A percentile compares a stretch with the other conserved stretches of the same genome.
phyloP scores from a whole-genome alignment of 1,140 invertebrate genomes.

The Cylas formicarius region DNA sequence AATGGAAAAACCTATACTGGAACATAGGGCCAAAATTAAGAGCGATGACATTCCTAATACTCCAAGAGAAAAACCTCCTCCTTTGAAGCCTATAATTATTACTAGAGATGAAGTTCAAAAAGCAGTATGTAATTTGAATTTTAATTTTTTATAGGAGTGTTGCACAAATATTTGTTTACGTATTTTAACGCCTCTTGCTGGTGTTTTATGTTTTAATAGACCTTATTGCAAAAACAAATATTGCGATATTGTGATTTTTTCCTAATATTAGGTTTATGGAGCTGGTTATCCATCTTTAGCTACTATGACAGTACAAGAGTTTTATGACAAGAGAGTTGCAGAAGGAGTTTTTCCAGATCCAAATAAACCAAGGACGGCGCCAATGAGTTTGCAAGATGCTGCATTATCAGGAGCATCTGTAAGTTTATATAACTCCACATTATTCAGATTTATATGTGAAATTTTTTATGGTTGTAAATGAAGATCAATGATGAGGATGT shows the following conservation, averaged over 20 bases:
- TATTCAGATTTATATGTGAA: too few species aligned
- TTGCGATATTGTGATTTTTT: too few species aligned
- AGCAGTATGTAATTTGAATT: too few species aligned
- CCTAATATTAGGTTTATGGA: too few species aligned
- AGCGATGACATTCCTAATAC: slow-evolving; percentile 38
- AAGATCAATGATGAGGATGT: slow-evolving; percentile 48
- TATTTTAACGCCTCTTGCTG: too few species aligned
- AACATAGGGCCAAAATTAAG: slow-evolving; percentile 57
- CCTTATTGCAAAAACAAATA: too few species aligned
- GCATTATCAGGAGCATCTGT: slow-evolving; percentile 38
- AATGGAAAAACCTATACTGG: slow-evolving; percentile 65
- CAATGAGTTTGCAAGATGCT: slow-evolving; percentile 37
- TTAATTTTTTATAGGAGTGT: too few species aligned
- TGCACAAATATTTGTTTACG: too few species aligned
- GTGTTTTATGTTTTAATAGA: too few species aligned
- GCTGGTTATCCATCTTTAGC: slow-evolving; percentile 91
- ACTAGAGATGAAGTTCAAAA: slow-evolving; percentile 86
- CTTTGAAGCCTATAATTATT: slow-evolving; percentile 87
- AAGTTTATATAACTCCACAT: too few species aligned
- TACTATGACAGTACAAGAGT: slow-evolving; percentile 88
- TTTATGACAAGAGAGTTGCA: slow-evolving; percentile 75
- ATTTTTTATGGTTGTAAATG: too few species aligned
- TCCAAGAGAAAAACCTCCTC: slow-evolving; percentile 42
- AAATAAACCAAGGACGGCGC: slow-evolving; percentile 27
- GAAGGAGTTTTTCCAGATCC: slow-evolving; percentile 58